phyloP scores from a whole-genome alignment of 1,140 invertebrate genomes.

The Drosophila grimshawi region DNA sequence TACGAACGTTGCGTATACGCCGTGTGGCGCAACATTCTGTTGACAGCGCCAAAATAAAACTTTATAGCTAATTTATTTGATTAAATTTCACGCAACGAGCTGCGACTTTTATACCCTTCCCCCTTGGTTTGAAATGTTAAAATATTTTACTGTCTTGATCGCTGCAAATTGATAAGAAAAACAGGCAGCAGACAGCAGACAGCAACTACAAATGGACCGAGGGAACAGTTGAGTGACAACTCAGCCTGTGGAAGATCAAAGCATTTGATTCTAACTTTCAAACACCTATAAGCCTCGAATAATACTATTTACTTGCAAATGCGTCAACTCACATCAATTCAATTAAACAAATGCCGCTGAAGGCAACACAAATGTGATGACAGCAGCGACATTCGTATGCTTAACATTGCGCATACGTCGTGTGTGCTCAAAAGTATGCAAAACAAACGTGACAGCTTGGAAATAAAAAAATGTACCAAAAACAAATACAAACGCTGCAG shows the following conservation, averaged over 20 bases:
- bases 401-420: constrained; percentile 38
- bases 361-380: constrained; percentile 22
- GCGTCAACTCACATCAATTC: constrained; percentile 61
- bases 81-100: constrained; percentile 71
- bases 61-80: constrained; percentile 83
- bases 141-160: constrained; percentile 62
- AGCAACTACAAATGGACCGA: constrained; percentile 37
- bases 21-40: constrained; percentile 43
- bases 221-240: constrained; percentile 20
- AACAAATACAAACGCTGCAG: not conserved
- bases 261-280: constrained; percentile 19
- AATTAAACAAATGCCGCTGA: constrained; percentile 66
- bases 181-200: constrained; percentile 26
- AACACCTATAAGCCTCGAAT: constrained; percentile 33
- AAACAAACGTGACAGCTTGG: constrained; percentile 58
- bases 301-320: constrained; percentile 46
- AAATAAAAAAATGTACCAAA: constrained; percentile 20
- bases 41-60: constrained; percentile 73
- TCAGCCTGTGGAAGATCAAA: constrained; percentile 58
- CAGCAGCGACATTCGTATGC: constrained; percentile 43
- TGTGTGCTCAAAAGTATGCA: constrained; percentile 66
- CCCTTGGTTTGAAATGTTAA: constrained; percentile 30
- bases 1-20: constrained; percentile 60
- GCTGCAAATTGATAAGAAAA: constrained; percentile 69
- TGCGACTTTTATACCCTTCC: constrained; percentile 21